A percentile compares a stretch with the other conserved stretches of the same genome.
Conservation (phyloP, 2,888 invertebrate genomes). For the Pachliopta kotzebuea region DNA sequence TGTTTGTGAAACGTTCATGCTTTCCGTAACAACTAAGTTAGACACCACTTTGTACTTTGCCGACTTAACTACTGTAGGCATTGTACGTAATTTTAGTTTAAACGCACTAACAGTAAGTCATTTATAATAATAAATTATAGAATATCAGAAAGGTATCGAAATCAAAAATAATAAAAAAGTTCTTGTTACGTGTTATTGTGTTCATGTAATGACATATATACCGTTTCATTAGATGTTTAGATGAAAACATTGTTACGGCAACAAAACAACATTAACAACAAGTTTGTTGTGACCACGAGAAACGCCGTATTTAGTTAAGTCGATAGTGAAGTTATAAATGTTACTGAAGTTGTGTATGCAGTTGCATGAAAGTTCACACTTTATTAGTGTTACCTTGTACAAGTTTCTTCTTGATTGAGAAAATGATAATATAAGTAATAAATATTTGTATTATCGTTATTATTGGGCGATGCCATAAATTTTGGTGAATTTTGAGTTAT, state of each 20-base stretch:
- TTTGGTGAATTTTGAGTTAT: neutral
- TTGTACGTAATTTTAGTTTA: too few species aligned
- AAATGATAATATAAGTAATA: neutral
- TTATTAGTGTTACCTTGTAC: conserved; percentile 13
- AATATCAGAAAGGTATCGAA: too few species aligned
- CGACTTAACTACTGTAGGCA: too few species aligned
- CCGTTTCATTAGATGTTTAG: neutral
- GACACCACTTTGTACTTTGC: too few species aligned
- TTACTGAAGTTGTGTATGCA: conserved; percentile 11
- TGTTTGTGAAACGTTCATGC: too few species aligned
- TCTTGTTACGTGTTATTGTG: too few species aligned
- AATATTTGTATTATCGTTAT: neutral
- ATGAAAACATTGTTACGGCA: neutral
- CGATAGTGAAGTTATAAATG: conserved; percentile 18
- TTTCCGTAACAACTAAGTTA: too few species aligned
- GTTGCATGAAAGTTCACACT: conserved; percentile 11
- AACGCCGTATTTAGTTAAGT: conserved; percentile 6
- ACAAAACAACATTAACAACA: conserved; percentile 1
- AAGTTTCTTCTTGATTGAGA: conserved; percentile 7
- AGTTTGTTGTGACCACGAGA: conserved; percentile 15
- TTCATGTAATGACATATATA: too few species aligned
- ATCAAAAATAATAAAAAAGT: too few species aligned
- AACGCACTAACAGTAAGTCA: too few species aligned
- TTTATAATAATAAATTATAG: too few species aligned
- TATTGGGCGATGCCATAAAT: neutral